Evolutionary conservation across 2,888 invertebrate genomes (phyloP), one percentile per base, ranked within the genome.

Genomic region (Malthinus seriepunctatus): DNA sequence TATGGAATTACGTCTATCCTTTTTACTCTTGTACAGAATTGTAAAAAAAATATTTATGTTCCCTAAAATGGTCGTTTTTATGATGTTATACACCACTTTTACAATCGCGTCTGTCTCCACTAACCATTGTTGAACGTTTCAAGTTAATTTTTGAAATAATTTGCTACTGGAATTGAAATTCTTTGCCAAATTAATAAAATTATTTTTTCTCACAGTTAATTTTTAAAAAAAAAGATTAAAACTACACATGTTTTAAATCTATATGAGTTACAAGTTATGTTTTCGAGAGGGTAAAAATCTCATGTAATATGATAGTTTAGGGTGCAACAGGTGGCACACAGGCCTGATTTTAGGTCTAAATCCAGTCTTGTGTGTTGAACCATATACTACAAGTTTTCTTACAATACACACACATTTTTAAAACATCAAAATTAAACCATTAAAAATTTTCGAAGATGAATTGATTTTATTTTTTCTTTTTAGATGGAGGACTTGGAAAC

Each of bases 401-500:
- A 35, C 35, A 35, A 35, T 8, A 6, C 33, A 33, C 8, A 33
- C 8, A 33, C 23, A 3, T 23, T 5, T 23, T 23, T 23, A 23
- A 23, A 23, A 5, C 23, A 23, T 23, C 2, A 35, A 3, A 10
- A 23, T 23, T 3, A 35, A 3, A 10, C 9, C 35, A 35, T 35
- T 23, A 23, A 23, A 23, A 23, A 3, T 23, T 23, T 23, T 23
- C 5, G 2, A 23, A 23, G 2, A 6, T 48, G 6, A 8, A 15
- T 12, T 49, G 8, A 49, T 49, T 14, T 23, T 50, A 50, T n/a
- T 45, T 45, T 45, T 39, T 50, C 57, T n/a, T 82, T 83, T 78
- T 81, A 80, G 81, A 85, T 86, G 85, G 60, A 56, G 53, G 85
- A 85, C 81, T 80, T 86, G 81, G 86, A 86, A 74, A 80, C 69